phyloP scores from a whole-genome alignment of 1,140 invertebrate genomes.

The Drosophila miranda region DNA sequence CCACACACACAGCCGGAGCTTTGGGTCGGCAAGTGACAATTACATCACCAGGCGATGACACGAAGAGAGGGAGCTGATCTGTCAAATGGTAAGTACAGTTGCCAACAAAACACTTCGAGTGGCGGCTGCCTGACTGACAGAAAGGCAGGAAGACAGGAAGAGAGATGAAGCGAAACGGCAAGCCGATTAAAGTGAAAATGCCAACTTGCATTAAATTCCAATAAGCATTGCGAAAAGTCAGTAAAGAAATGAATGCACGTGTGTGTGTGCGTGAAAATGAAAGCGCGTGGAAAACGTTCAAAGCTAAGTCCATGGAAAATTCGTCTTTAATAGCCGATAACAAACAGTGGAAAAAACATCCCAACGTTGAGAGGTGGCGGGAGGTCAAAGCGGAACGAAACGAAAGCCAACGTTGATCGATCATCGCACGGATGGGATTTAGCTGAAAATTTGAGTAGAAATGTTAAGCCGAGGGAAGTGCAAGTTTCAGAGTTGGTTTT shows the following conservation, averaged over 20 bases:
- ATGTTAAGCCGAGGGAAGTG: constrained; percentile 44
- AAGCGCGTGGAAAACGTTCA: constrained; percentile 35
- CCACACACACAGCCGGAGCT: constrained; percentile 32
- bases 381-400: background rate
- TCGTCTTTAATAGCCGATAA: constrained; percentile 34
- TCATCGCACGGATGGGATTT: constrained; percentile 16
- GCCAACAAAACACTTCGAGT: constrained; percentile 18
- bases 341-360: background rate
- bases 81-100: constrained; percentile 33
- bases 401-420: constrained; percentile 47
- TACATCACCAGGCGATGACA: constrained; percentile 43
- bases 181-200: constrained; percentile 43
- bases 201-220: constrained; percentile 32
- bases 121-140: too few relatives aligned
- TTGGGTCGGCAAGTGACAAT: constrained; percentile 40
- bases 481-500: constrained; percentile 22
- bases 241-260: constrained; percentile 1
- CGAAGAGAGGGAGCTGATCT: constrained; percentile 2
- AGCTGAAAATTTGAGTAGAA: constrained; percentile 39
- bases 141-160: background rate
- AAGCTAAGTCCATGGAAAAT: constrained; percentile 28
- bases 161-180: constrained; percentile 30
- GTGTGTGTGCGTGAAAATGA: constrained; percentile 18
- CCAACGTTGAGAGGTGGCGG: constrained; percentile 23
- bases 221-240: constrained; percentile 11